Evolutionary conservation across 2,113 vertebrate species (phyloP).

Genomic region (Halcyon senegalensis): DNA sequence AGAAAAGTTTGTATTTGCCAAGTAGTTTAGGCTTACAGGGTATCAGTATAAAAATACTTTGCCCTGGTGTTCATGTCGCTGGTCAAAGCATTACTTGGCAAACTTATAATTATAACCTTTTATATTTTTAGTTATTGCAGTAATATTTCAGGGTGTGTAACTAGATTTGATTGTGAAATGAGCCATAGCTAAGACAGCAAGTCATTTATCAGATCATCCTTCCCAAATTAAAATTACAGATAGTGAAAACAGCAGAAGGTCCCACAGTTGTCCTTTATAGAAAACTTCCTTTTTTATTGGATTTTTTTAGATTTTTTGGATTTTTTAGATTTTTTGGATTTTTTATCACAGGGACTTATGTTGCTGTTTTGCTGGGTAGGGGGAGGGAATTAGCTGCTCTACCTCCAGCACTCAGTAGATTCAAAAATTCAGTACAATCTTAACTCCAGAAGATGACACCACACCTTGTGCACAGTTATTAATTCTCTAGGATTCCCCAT

Average conservation of each 20-base stretch:
- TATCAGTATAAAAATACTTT: conserved; percentile 71
- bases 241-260: not conserved
- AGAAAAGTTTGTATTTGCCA: conserved; percentile 59
- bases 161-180: conserved; percentile 7
- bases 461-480: not conserved
- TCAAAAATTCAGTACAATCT: not conserved
- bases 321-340: not conserved
- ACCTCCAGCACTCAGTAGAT: not conserved
- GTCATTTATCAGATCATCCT: not conserved
- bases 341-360: not conserved
- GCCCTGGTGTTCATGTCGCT: conserved; percentile 3
- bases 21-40: conserved; percentile 62
- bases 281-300: not conserved
- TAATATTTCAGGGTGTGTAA: not conserved
- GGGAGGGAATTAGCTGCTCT: not conserved
- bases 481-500: not conserved
- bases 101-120: not conserved
- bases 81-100: not conserved
- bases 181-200: not conserved
- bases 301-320: not conserved
- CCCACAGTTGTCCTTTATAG: not conserved
- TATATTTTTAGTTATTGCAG: not conserved
- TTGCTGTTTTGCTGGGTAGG: not conserved
- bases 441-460: not conserved
- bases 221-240: not conserved